Conservation (phyloP, 35 echinoderm and acorn worm genomes). For the Stichopus chloronotus region DNA sequence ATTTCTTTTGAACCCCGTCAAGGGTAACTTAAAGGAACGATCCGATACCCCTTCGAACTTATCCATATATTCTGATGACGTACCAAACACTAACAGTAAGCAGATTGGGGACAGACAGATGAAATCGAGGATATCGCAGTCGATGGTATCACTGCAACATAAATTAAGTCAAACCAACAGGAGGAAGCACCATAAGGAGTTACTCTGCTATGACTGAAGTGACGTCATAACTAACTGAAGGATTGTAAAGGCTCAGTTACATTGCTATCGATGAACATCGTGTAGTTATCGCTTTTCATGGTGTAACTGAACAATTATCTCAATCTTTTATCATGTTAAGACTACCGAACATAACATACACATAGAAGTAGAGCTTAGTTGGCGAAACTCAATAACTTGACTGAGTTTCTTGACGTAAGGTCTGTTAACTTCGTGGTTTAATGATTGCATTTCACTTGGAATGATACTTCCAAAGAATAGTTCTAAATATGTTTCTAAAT, state of each 20-base stretch:
- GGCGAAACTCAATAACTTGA: too few species aligned
- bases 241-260: too few species aligned
- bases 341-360: too few species aligned
- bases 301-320: background rate
- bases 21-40: constrained; percentile 53
- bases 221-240: background rate
- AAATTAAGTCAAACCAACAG: constrained; percentile 33
- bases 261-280: background rate
- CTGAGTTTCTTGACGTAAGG: too few species aligned
- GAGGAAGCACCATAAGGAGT: constrained; percentile 50
- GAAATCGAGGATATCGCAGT: background rate
- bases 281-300: background rate
- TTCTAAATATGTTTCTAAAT: too few species aligned
- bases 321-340: too few species aligned
- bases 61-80: constrained; percentile 54
- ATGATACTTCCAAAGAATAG: too few species aligned
- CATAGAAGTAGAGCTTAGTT: too few species aligned
- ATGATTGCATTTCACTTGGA: too few species aligned
- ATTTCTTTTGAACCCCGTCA: too few species aligned
- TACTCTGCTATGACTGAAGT: constrained; percentile 52
- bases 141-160: constrained; percentile 42
- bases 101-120: constrained; percentile 34
- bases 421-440: too few species aligned
- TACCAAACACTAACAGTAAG: constrained; percentile 50
- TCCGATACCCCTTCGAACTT: constrained; percentile 38